Percentiles rank a stretch among this genome's conserved stretches.
phyloP scores from a whole-genome alignment of 2,113 vertebrate species.

The Carassius carassius region DNA sequence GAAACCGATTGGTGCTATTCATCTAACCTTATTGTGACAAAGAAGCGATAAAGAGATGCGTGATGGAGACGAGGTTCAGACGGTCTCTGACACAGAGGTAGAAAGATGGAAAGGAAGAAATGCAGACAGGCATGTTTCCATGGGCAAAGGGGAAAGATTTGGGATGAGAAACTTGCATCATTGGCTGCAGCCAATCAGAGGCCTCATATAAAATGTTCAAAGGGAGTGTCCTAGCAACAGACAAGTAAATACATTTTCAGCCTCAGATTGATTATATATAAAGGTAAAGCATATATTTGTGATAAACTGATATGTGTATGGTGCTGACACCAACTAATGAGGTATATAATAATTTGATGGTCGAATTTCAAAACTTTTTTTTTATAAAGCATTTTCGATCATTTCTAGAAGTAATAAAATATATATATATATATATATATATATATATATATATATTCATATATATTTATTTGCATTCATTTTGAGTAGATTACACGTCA shows the following conservation, averaged over 20 bases:
- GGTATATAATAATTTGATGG: neutral
- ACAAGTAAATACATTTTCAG: conserved; percentile 71
- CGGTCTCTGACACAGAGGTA: neutral
- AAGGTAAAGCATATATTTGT: conserved; percentile 28
- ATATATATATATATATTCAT: no score
- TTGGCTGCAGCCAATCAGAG: conserved; percentile 73
- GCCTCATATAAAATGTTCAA: conserved; percentile 75
- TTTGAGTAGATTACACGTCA: neutral
- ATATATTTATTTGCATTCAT: neutral
- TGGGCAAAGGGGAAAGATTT: conserved; percentile 76
- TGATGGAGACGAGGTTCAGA: neutral
- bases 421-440: neutral
- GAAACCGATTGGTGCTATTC: neutral
- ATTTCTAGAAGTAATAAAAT: neutral
- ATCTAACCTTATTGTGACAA: neutral
- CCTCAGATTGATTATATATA: conserved; percentile 62
- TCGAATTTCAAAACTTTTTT: neutral
- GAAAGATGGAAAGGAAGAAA: conserved; percentile 57
- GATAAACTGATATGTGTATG: neutral
- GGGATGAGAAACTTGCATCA: conserved; percentile 80
- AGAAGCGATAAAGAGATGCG: conserved; percentile 34
- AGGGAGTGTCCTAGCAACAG: conserved; percentile 87
- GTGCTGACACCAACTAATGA: neutral
- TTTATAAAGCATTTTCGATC: neutral
- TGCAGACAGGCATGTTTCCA: conserved; percentile 76